Percentiles rank a stretch among this genome's conserved stretches.
Evolutionary conservation across 2,888 invertebrate genomes (phyloP).

Genomic region (Tenthredo distinguenda): DNA sequence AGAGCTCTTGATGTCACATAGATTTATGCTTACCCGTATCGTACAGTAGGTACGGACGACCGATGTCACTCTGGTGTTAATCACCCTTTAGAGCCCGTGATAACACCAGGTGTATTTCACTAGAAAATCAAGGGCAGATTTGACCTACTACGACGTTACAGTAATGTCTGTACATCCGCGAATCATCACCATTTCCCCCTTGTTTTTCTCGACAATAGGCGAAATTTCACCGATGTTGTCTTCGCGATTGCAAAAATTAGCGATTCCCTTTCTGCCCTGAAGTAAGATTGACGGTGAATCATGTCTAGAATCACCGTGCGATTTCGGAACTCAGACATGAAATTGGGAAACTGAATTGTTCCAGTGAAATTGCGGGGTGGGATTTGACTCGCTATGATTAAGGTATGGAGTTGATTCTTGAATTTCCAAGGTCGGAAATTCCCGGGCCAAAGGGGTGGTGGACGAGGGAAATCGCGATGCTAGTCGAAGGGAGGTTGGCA

Average conservation of each 20-base stretch:
- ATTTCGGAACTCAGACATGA: too few species aligned
- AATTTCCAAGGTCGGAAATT: not conserved
- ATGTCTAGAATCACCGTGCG: too few species aligned
- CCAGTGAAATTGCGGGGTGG: not conserved
- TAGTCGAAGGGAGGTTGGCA: conserved; percentile 55
- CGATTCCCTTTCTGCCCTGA: not conserved
- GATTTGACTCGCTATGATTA: not conserved
- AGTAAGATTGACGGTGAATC: not conserved
- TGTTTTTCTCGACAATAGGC: not conserved
- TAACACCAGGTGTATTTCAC: not conserved
- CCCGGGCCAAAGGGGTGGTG: not conserved
- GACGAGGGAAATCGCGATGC: conserved; percentile 53
- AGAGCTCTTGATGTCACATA: not conserved
- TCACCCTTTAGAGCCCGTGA: conserved; percentile 11
- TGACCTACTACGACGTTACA: not conserved
- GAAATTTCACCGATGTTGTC: not conserved
- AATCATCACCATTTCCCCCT: not conserved
- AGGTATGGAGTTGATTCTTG: not conserved
- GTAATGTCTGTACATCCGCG: not conserved
- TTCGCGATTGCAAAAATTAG: not conserved
- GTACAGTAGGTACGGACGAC: not conserved
- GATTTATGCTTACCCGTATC: not conserved
- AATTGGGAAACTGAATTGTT: too few species aligned
- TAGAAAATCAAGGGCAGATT: not conserved
- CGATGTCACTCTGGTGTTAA: conserved; percentile 3